A percentile compares a stretch with the other conserved stretches of the same genome.
These are phyloP conservation scores for Phlogophora meticulosa DNA, from an alignment of 2,888 invertebrate species.

Conservation along the genomic window DNA sequence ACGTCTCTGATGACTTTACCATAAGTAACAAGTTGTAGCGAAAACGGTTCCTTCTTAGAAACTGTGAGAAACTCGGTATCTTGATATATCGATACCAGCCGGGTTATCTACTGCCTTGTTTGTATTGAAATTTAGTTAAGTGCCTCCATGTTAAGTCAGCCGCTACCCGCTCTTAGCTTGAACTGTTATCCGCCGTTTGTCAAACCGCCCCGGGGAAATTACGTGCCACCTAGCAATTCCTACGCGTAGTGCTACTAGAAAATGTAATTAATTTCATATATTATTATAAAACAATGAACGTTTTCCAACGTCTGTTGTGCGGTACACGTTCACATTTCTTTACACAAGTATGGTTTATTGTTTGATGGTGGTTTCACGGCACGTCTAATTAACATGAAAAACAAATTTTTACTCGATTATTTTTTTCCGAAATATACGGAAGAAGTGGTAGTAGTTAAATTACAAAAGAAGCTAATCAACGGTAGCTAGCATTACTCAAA, in stretches of 20 bases:
- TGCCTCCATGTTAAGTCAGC: constrained; percentile 39
- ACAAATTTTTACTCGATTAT: constrained; percentile 10
- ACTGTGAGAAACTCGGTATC: constrained; percentile 42
- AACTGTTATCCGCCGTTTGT: constrained; percentile 63
- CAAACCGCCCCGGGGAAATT: constrained; percentile 84
- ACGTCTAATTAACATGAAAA: constrained; percentile 39
- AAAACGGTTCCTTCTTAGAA: constrained; percentile 40
- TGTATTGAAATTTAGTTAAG: constrained; percentile 45
- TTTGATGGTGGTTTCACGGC: constrained; percentile 34
- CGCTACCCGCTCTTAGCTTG: constrained; percentile 65
- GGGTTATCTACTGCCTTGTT: constrained; percentile 33
- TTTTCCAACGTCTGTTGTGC: constrained; percentile 60
- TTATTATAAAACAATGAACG: constrained; percentile 74
- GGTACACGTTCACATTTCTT: constrained; percentile 29
- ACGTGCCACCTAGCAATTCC: constrained; percentile 79
- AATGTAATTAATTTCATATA: constrained; percentile 82
- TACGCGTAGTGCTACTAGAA: constrained; percentile 72
- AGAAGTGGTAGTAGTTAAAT: too few species aligned
- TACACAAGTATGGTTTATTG: constrained; percentile 27
- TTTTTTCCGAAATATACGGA: constrained; percentile 27
- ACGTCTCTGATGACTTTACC: constrained; percentile 62
- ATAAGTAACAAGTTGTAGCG: constrained; percentile 60
- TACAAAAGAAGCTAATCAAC: constrained; percentile 45
- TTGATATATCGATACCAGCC: constrained; percentile 41
- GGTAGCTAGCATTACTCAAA: constrained; percentile 43